These are phyloP conservation scores for Nibea coibor DNA, from an alignment of 2,113 vertebrate species.

Conservation along the genomic window DNA sequence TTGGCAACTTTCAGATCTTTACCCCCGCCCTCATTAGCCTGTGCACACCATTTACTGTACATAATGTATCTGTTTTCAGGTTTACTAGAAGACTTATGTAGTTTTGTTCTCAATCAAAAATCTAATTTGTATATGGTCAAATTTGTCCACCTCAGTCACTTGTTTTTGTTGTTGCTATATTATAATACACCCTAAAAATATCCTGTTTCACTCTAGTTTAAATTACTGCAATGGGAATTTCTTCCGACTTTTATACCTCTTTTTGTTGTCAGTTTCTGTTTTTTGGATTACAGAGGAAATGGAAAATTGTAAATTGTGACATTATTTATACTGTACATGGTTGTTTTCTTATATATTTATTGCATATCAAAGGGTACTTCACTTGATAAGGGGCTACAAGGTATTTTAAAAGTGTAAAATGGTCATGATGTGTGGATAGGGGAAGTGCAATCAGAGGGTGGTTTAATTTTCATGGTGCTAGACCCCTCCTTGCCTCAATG, in stretches of 20 bases:
- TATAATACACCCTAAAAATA: constrained; percentile 56
- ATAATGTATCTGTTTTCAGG: constrained; percentile 79
- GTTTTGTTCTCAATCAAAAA: constrained; percentile 78
- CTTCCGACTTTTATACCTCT: constrained; percentile 79
- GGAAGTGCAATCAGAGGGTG: constrained; percentile 73
- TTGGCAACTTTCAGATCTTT: not conserved
- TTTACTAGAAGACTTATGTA: constrained; percentile 74
- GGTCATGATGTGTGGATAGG: constrained; percentile 69
- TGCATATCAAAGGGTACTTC: constrained; percentile 82
- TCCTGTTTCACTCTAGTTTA: constrained; percentile 61
- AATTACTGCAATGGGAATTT: constrained; percentile 71
- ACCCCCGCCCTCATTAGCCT: constrained; percentile 49
- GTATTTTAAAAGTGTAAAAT: constrained; percentile 80
- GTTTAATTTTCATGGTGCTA: constrained; percentile 84
- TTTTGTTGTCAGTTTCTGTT: constrained; percentile 72
- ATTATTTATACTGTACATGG: constrained; percentile 86
- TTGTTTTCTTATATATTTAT: constrained; percentile 86
- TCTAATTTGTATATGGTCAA: constrained; percentile 75
- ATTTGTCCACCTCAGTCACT: constrained; percentile 59
- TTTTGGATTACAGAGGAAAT: constrained; percentile 72
- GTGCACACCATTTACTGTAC: constrained; percentile 78
- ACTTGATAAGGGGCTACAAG: constrained; percentile 77
- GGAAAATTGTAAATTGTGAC: constrained; percentile 79
- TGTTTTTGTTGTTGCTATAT: constrained; percentile 69
- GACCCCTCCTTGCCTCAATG: constrained; percentile 73